phyloP scores from a whole-genome alignment of 2,797 vertebrate genomes.

The Oophaga sylvatica region DNA sequence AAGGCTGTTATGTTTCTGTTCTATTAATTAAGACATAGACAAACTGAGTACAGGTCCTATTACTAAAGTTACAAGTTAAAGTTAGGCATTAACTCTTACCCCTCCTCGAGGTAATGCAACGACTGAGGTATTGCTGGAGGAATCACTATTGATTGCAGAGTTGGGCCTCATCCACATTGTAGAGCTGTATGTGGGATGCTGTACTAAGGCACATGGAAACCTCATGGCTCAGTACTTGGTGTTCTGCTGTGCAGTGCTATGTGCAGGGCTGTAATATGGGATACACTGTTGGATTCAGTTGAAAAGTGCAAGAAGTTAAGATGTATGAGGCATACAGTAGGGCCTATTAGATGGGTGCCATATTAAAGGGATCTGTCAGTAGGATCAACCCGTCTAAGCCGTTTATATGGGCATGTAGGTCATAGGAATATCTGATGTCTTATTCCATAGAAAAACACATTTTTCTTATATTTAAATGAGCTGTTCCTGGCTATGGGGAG shows the following conservation, averaged over 20 bases:
- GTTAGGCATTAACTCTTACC: not conserved
- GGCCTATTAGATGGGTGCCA: not conserved
- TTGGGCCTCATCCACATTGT: not conserved
- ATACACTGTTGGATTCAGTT: not conserved
- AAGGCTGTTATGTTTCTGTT: not conserved
- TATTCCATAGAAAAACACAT: too few species aligned
- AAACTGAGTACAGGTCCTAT: not conserved
- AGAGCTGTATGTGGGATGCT: not conserved
- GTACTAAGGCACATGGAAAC: not conserved
- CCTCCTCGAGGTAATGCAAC: not conserved
- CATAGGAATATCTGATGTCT: too few species aligned
- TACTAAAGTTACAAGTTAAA: not conserved
- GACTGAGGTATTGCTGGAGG: not conserved
- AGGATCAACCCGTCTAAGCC: too few species aligned
- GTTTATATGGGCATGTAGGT: too few species aligned
- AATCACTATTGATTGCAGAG: not conserved
- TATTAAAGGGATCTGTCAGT: not conserved
- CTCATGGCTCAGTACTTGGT: not conserved
- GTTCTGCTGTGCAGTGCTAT: not conserved
- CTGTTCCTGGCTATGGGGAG: too few species aligned
- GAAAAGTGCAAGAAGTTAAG: not conserved
- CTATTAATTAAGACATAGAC: not conserved
- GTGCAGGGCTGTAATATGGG: not conserved
- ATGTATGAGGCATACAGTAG: not conserved
- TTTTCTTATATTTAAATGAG: too few species aligned